phyloP scores from a whole-genome alignment of 2,888 invertebrate species.

The Drosophila algonquin region DNA sequence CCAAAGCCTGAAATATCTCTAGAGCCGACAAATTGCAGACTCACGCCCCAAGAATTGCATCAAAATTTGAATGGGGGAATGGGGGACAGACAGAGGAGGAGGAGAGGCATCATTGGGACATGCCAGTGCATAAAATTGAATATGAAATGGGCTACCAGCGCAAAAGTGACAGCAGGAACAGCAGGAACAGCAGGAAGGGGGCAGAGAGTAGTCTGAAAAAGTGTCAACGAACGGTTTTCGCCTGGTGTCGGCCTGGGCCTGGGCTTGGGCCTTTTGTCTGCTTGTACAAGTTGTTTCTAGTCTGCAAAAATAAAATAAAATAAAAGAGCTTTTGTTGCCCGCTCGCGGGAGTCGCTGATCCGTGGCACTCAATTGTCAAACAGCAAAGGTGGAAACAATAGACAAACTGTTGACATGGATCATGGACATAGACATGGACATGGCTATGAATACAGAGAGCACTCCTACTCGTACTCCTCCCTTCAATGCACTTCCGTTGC shows the following conservation, averaged over 20 bases:
- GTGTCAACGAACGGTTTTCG: conserved; percentile 80
- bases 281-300: conserved; percentile 23
- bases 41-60: conserved; percentile 26
- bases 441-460: conserved; percentile 43
- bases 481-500: conserved; percentile 53
- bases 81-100: neutral
- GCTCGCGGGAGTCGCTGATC: conserved; percentile 73
- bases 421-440: conserved; percentile 46
- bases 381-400: conserved; percentile 55
- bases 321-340: conserved; percentile 53
- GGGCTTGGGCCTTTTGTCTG: conserved; percentile 42
- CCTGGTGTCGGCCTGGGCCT: conserved; percentile 34
- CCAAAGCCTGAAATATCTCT: conserved; percentile 7
- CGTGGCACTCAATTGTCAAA: conserved; percentile 73
- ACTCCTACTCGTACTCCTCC: neutral
- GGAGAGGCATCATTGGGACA: conserved; percentile 9
- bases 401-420: conserved; percentile 52
- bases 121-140: conserved; percentile 64
- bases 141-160: conserved; percentile 56
- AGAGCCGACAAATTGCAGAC: conserved; percentile 31
- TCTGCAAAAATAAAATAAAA: conserved; percentile 41
- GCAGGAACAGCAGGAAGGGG: conserved; percentile 14
- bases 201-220: conserved; percentile 37
- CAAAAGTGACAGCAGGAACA: conserved; percentile 46
- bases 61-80: neutral